phyloP scores from a whole-genome alignment of 2,888 invertebrate genomes.

The Luffia ferchaultella region DNA sequence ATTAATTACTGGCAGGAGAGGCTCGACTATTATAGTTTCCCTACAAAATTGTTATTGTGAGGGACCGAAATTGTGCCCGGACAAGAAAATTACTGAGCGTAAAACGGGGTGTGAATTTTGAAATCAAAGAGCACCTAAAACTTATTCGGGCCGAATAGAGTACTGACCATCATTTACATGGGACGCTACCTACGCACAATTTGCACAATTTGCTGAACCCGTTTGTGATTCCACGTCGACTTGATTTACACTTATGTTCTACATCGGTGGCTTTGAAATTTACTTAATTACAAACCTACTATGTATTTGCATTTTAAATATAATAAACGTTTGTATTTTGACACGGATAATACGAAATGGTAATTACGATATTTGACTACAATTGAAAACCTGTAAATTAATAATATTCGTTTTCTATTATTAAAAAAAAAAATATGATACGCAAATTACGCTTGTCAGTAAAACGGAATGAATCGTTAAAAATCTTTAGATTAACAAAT shows the following conservation, averaged over 20 bases:
- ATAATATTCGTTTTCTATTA: no score
- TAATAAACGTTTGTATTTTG: no score
- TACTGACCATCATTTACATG: conserved; percentile 55
- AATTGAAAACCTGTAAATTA: no score
- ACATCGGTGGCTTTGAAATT: no score
- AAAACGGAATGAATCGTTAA: no score
- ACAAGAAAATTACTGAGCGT: conserved; percentile 67
- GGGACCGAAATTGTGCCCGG: conserved; percentile 61
- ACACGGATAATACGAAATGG: no score
- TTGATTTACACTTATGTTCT: neutral
- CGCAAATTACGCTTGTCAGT: no score
- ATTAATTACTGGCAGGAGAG: conserved; percentile 63
- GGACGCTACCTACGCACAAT: conserved; percentile 47
- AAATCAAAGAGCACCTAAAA: conserved; percentile 56
- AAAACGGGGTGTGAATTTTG: conserved; percentile 63
- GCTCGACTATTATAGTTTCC: conserved; percentile 64
- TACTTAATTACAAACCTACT: no score
- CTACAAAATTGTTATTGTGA: conserved; percentile 60
- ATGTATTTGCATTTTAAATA: no score
- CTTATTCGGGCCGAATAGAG: conserved; percentile 51
- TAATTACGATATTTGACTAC: no score
- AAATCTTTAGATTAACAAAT: no score
- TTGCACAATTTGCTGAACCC: conserved; percentile 30
- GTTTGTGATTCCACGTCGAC: conserved; percentile 24
- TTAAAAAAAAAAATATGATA: no score